These are phyloP conservation scores for Poecile atricapillus DNA, from an alignment of 2,113 vertebrate genomes.

Conservation along the genomic window DNA sequence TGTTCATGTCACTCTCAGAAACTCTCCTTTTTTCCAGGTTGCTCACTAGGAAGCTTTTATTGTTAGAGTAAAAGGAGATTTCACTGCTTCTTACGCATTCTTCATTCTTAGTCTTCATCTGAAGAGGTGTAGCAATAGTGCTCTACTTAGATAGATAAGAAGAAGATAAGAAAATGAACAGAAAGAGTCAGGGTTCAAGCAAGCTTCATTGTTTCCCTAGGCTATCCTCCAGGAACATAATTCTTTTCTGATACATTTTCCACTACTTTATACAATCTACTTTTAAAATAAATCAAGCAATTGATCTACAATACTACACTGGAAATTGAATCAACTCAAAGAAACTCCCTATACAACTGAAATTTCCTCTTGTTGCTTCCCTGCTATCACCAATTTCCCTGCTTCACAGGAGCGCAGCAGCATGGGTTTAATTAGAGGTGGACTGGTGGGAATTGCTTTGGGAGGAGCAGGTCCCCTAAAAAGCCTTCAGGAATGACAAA, in stretches of 20 bases:
- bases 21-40: neutral
- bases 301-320: neutral
- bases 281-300: neutral
- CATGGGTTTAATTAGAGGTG: neutral
- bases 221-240: neutral
- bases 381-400: neutral
- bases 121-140: neutral
- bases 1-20: neutral
- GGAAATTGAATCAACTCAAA: neutral
- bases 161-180: neutral
- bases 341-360: neutral
- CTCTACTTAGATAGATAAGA: neutral
- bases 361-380: neutral
- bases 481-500: neutral
- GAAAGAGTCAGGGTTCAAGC: neutral
- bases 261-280: neutral
- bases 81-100: neutral
- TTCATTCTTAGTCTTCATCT: neutral
- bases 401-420: accelerated
- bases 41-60: neutral
- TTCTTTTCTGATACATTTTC: neutral
- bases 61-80: neutral
- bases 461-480: neutral
- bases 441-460: neutral
- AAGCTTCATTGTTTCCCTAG: neutral